Conservation (phyloP, 2,888 invertebrate genomes). For the Hoplodrina blanda region DNA sequence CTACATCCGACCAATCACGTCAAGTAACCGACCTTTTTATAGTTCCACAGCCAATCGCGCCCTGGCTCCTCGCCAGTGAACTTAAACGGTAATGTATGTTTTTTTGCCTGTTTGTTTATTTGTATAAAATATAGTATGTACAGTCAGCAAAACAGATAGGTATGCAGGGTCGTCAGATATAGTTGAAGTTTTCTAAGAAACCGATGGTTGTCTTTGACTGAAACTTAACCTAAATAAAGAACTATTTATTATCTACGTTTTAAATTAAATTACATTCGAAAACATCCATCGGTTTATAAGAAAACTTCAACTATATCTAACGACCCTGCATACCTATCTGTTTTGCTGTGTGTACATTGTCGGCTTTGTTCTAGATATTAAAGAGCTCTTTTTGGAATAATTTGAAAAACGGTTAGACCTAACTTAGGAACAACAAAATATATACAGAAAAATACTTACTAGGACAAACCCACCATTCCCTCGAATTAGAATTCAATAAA, state of each 20-base stretch:
- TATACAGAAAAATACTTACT: no score
- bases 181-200: no score
- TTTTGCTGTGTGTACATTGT: background rate
- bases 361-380: constrained; percentile 1
- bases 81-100: constrained; percentile 7
- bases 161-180: no score
- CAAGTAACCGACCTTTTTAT: constrained; percentile 1
- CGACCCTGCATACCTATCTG: no score
- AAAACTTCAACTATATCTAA: no score
- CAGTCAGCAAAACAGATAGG: no score
- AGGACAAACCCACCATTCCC: background rate
- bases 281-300: no score
- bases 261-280: no score
- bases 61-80: constrained; percentile 16
- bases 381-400: background rate
- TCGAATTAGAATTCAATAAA: background rate
- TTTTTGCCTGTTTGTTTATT: background rate
- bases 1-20: background rate
- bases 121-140: background rate
- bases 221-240: no score
- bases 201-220: no score
- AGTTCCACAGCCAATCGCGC: constrained; percentile 14
- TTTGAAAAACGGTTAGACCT: background rate
- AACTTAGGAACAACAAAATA: no score
- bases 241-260: no score